Base-by-base conservation (phyloP, 2,888 invertebrate genomes). In the Cantharis nigra region DNA sequence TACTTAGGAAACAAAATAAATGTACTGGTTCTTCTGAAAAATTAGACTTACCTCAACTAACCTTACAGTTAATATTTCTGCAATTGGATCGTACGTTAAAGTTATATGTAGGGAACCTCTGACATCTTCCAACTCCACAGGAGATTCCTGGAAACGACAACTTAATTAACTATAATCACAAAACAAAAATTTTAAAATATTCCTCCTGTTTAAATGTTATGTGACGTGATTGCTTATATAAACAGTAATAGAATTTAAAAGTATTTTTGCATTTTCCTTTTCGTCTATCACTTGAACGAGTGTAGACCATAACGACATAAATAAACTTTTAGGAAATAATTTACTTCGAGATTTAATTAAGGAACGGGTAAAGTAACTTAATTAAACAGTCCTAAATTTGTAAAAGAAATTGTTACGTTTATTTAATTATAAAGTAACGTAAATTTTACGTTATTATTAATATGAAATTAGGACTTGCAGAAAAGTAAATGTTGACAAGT, bases 61-160 rank as follows among this genome's bases (percentile, higher is more conserved):
- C 77, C 91, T 89, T 9, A 94, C 91, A 0, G 91, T 92, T 33
- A 94, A 89, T 76, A 94, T 89, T 10, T 91, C 92, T 16, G 91
- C 91, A 72, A 92, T 90, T 0, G 90, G 89, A 86, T 94, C 93
- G 84, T 92, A 93, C 30, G 89, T 87, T 49, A 94, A 86, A 30
- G 90, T 90, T 14, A 94, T 86, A 83, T 93, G 91, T 69, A 94
- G 86, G 70, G 91, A 91, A 28, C 94, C 94, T 14, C 91, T 89
- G 16, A 90, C 86, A 78, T 93, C 92, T 78, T 90, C 90, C 63
- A 80, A 79, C 78, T 84, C 83, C 3, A 78, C 78, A 9, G 83
- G 82, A 2, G 82, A 81, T 78, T 83, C 83, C 83, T 84, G 70
- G 30, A 80, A 80, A 64, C n/a, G 23, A 26, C 20, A 67, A n/a